Evolutionary conservation across 2,888 invertebrate genomes (phyloP).

Genomic region (Imbricaverruca yamaguchii): DNA sequence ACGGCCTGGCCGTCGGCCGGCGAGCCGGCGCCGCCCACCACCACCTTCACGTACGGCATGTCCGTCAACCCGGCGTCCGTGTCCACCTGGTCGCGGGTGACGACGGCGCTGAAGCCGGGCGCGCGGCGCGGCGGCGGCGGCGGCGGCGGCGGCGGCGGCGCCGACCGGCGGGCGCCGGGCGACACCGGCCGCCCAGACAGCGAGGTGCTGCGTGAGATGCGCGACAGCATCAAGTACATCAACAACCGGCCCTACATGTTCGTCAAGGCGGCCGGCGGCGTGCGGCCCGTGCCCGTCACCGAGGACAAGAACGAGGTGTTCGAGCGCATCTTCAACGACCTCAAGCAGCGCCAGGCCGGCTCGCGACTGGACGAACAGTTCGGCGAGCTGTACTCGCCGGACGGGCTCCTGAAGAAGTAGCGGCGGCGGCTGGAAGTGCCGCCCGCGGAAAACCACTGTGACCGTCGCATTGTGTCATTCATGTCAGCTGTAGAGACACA

Average conservation of each 20-base stretch:
- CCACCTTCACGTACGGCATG: conserved; percentile 13
- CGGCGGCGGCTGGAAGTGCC: conserved; percentile 25
- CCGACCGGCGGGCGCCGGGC: not conserved
- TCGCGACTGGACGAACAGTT: conserved; percentile 28
- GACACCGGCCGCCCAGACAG: not conserved
- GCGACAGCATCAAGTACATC: conserved; percentile 14
- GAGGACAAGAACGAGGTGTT: not conserved
- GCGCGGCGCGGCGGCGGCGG: too few species aligned
- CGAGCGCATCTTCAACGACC: conserved; percentile 12
- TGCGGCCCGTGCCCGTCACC: conserved; percentile 5
- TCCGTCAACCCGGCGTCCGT: not conserved
- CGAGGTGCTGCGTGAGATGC: conserved; percentile 16
- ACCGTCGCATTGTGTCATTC: too few species aligned
- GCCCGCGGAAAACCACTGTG: not conserved
- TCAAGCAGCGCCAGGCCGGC: conserved; percentile 14
- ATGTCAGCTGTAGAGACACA: not conserved
- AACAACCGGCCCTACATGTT: conserved; percentile 12
- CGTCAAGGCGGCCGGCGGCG: not conserved
- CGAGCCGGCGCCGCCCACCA: not conserved
- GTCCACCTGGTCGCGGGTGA: not conserved
- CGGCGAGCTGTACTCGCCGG: conserved; percentile 26
- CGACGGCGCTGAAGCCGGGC: conserved; percentile 1
- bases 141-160: not conserved
- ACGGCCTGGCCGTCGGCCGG: not conserved
- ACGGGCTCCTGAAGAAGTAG: not conserved